Percentiles rank a stretch among this genome's conserved stretches.
phyloP scores from a whole-genome alignment of 2,113 vertebrate species.

The Perca flavescens region DNA sequence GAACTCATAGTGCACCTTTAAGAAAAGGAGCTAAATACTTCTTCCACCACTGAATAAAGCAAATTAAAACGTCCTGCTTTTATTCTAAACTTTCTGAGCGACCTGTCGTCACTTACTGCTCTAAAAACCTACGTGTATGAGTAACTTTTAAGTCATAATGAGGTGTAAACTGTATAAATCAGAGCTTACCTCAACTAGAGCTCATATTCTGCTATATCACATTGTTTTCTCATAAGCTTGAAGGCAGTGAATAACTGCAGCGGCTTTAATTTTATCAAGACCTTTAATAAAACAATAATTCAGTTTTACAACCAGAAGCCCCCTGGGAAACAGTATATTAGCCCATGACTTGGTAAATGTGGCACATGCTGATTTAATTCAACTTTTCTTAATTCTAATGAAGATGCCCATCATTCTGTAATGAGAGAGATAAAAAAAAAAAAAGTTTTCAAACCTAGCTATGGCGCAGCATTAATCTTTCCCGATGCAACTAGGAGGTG shows the following conservation, averaged over 20 bases:
- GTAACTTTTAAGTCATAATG: slow-evolving; percentile 7
- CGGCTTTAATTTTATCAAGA: slow-evolving; percentile 36
- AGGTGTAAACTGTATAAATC: background rate
- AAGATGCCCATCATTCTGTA: slow-evolving; percentile 20
- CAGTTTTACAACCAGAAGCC: slow-evolving; percentile 1
- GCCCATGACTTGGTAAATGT: slow-evolving; percentile 15
- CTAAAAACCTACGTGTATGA: too few relatives aligned
- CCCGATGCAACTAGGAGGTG: slow-evolving; percentile 4
- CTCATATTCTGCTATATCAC: slow-evolving; percentile 4
- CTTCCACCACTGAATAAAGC: background rate
- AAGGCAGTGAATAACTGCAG: slow-evolving; percentile 26
- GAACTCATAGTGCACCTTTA: too few relatives aligned
- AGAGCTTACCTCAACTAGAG: slow-evolving; percentile 14
- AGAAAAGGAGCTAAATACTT: background rate
- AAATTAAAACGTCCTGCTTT: background rate
- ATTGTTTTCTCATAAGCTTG: background rate
- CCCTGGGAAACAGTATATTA: background rate
- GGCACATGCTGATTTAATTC: slow-evolving; percentile 36
- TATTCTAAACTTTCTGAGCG: background rate
- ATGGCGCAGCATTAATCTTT: slow-evolving; percentile 38
- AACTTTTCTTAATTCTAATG: slow-evolving; percentile 32
- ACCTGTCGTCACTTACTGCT: background rate
- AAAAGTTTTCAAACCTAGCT: slow-evolving; percentile 13
- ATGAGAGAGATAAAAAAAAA: slow-evolving; percentile 2
- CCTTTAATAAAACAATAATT: slow-evolving; percentile 49